Evolutionary conservation across 1,140 invertebrate species (phyloP), one percentile per base, ranked within the genome.

Genomic region (Riptortus pedestris): DNA sequence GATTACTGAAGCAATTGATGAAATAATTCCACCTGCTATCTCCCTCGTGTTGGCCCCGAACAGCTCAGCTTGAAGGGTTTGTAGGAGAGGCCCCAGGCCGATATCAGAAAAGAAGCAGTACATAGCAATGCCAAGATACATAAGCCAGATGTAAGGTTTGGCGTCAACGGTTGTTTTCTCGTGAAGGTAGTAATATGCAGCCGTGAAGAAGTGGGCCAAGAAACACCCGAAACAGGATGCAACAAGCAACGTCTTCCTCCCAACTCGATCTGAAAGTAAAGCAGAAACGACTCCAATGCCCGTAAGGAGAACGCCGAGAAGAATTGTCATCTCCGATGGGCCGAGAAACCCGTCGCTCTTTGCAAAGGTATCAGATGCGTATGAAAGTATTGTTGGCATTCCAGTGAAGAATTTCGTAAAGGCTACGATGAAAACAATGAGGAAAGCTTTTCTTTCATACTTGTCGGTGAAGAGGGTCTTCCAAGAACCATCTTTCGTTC

Each of bases 31-130:
- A 0, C 74, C 74, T 5, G 76, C 77, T 3, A 74, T 66, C 9
- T 73, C 75, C 67, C 77, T 77, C 24, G 77, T 73, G 57, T 78
- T 75, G n/a, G 75, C 72, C 0, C 75, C 68, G 51, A 79, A 79
- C 33, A 78, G 72, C 67, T 79, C 77, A 2, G 77, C 75, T 33
- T 77, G 71, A 47, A 78, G 75, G 9, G 75, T 75, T 14, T 74
- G 68, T 0, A 75, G 73, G 14, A 77, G 65, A 7, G 77, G 76
- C 69, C 76, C 77, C 3, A 78, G 63, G 0, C 75, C 74, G 27
- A 77, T 66, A 14, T 73, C 74, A 52, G 73, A 75, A 2, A 72
- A 70, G 9, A 77, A 61, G 1, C 75, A 72, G 51, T 75, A 76
- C 27, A 72, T 70, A 28, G 74, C 65, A 9, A 78, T 62, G 62